Conservation (phyloP, 2,888 invertebrate genomes). For the Philereme vetulata region DNA sequence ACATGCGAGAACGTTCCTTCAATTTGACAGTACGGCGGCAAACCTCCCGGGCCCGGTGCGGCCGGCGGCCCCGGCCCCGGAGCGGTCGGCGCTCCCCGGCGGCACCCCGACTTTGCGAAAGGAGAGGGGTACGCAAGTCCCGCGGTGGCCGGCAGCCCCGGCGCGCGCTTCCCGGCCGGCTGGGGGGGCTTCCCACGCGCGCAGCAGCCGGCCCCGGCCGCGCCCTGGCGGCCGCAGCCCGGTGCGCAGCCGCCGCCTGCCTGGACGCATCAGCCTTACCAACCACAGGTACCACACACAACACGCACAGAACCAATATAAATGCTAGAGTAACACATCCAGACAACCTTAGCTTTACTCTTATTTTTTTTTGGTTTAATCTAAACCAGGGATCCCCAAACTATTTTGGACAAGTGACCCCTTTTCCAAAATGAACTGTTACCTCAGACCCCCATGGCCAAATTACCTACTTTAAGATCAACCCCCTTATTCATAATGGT, state of each 20-base stretch:
- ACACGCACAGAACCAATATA: background rate
- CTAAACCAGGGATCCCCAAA: too few relatives aligned
- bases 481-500: too few relatives aligned
- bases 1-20: slow-evolving; percentile 11
- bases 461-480: too few relatives aligned
- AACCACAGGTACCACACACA: slow-evolving; percentile 52
- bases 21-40: slow-evolving; percentile 66
- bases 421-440: too few relatives aligned
- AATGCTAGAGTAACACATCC: too few relatives aligned
- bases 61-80: slow-evolving; percentile 81
- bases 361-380: too few relatives aligned
- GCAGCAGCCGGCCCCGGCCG: slow-evolving; percentile 62
- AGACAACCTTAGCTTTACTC: too few relatives aligned
- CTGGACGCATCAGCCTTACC: slow-evolving; percentile 72
- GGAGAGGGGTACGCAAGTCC: slow-evolving; percentile 44
- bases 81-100: slow-evolving; percentile 68
- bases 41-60: slow-evolving; percentile 67
- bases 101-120: slow-evolving; percentile 62
- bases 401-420: too few relatives aligned
- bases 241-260: slow-evolving; percentile 60
- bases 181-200: slow-evolving; percentile 67
- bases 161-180: slow-evolving; percentile 50
- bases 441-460: too few relatives aligned
- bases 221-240: slow-evolving; percentile 57
- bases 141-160: slow-evolving; percentile 34